A percentile compares a stretch with the other conserved stretches of the same genome.
Conservation (phyloP, 2,113 vertebrate genomes). For the Muntiacus reevesi region DNA sequence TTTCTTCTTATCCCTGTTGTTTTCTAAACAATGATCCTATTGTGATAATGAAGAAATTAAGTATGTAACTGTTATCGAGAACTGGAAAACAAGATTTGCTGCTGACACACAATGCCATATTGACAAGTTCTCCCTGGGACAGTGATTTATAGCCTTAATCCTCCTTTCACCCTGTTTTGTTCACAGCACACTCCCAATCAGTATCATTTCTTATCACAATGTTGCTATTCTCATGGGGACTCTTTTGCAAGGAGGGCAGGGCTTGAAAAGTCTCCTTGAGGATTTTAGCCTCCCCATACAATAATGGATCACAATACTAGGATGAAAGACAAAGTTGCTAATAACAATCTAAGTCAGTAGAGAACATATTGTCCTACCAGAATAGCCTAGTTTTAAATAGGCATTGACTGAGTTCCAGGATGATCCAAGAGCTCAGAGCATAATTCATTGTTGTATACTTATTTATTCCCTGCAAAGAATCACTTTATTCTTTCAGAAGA, state of each 20-base stretch:
- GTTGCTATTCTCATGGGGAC: neutral
- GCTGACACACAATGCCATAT: neutral
- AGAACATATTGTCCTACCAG: constrained; percentile 32
- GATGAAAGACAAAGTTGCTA: constrained; percentile 52
- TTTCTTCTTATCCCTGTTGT: neutral
- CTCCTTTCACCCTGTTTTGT: neutral
- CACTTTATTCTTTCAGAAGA: constrained; percentile 16
- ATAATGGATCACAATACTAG: neutral
- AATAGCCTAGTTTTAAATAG: constrained; percentile 64
- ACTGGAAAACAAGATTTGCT: neutral
- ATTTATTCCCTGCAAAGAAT: constrained; percentile 5
- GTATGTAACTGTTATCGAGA: neutral
- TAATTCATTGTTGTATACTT: neutral
- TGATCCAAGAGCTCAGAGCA: constrained; percentile 12
- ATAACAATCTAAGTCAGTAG: constrained; percentile 46
- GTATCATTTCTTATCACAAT: neutral
- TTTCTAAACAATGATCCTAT: constrained; percentile 12
- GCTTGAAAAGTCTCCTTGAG: neutral
- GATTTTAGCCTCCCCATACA: neutral
- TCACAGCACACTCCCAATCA: neutral
- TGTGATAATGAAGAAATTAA: neutral
- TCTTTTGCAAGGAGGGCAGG: neutral
- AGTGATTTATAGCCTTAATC: neutral
- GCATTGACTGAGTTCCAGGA: constrained; percentile 44
- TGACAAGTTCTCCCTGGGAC: neutral